These are phyloP conservation scores for Malurus alboscapulatus DNA, from an alignment of 2,113 vertebrate genomes.

Conservation along the genomic window DNA sequence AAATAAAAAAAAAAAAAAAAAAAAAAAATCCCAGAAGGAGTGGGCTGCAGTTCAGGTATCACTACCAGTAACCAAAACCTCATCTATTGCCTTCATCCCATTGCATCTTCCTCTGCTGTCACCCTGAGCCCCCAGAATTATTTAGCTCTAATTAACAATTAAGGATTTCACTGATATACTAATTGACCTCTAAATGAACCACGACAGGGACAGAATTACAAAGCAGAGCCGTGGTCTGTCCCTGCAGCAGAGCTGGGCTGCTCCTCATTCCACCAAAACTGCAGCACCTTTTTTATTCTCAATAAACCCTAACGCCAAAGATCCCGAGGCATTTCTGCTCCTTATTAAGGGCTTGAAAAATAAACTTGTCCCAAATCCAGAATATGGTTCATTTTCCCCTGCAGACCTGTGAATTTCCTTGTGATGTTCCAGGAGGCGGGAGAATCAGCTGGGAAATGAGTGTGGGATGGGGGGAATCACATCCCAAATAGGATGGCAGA, in stretches of 20 bases:
- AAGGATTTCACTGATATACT: not conserved
- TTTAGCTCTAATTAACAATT: not conserved
- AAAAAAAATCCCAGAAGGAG: not conserved
- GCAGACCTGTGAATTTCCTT: not conserved
- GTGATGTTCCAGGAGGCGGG: not conserved
- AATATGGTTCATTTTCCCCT: not conserved
- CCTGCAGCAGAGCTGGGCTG: not conserved
- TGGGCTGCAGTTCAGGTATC: not conserved
- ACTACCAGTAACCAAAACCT: not conserved
- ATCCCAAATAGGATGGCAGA: not conserved
- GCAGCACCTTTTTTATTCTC: not conserved
- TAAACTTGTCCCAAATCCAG: constrained; percentile 4
- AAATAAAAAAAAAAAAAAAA: not conserved
- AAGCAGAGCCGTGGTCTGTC: not conserved
- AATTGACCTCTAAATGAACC: not conserved
- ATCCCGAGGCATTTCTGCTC: not conserved
- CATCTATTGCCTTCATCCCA: not conserved
- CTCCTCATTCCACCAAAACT: not conserved
- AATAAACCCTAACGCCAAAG: not conserved
- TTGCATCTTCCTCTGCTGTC: not conserved
- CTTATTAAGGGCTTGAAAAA: constrained; percentile 21
- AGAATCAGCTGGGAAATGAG: rapidly evolving
- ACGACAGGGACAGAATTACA: not conserved
- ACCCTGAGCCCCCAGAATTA: not conserved
- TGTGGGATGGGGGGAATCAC: rapidly evolving